Base-by-base conservation (phyloP, 2,888 invertebrate genomes). In the Corbicula japonica region DNA sequence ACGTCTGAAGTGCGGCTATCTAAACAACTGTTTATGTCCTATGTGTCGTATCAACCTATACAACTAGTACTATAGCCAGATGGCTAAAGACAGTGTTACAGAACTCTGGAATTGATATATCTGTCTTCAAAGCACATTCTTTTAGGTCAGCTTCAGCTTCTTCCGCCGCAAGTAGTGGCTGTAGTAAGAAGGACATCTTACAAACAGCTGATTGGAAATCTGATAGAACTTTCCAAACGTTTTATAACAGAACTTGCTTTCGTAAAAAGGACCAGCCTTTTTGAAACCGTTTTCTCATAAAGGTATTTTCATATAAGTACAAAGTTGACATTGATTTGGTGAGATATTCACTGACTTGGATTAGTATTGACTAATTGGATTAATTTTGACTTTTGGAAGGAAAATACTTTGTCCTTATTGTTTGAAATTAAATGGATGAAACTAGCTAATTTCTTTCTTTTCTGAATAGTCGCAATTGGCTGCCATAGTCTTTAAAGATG, bases 41-140 rank as follows among this genome's bases (percentile, higher is more conserved):
- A 62, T 69, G 68, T 65, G 35, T 72, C 76, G 10, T 79, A n/a
- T 46, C 68, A 74, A 1, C 46, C 15, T 6, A 71, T 81, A 46
- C 79, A n/a, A 61, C 76, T 50, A 70, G 81, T 54, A 76, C 80
- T 28, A 60, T 80, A 3, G 72, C 80, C n/a, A 76, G 75, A 50
- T 81, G 80, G 75, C 35, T 80, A 3, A 71, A 58, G 30, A n/a
- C n/a, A 8, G 54, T 73, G 28, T 48, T 80, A 32, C 10, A 41
- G 1, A 34, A 58, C 8, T 18, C 76, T 26, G 80, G 76, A 50
- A 72, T 76, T 30, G 72, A 80, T 44, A 32, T n/a, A 28, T 6
- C 4, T n/a, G 26, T 61, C 1, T 80, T 76, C 41, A 80, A 80
- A 32, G 68, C 75, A 30, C 80, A 80, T 66, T 68, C 68, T 23